Evolutionary conservation across 2,113 vertebrate species (phyloP), one percentile per base, ranked within the genome.

Genomic region (Paralichthys olivaceus): DNA sequence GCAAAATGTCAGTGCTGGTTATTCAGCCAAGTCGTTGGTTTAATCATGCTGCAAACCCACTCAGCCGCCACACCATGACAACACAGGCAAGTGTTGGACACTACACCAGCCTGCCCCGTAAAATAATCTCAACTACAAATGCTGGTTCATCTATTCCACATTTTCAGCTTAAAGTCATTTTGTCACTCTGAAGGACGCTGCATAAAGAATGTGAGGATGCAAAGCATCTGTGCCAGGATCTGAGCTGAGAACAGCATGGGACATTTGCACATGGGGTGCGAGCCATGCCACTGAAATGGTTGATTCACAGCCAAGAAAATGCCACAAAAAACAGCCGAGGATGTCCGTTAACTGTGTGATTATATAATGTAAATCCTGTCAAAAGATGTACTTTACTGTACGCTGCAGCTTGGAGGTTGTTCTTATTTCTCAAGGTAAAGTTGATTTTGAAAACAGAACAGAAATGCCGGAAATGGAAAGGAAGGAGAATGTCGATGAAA

Each of bases 121-220:
- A 62, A 55, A 71, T 20, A n/a, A 15, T 43, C 40, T 12, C 56
- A 69, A 4, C 32, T 37, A 14, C 37, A 25, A 9, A 56, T 32
- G 59, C 23, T 26, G 60, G 34, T 59, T 87, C 43, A 74, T 76
- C 8, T 20, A 2, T 34, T 47, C 2, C 22, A 37, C 7, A 47
- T 34, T 49, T 17, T 15, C 55, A 53, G 20, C 45, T 15, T 23
- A 78, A 85, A 78, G 54, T 57, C 47, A 28, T 9, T 29, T 40
- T 40, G 12, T 40, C 37, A 13, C 37, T 40, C 37, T 40, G 37
- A 13, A 3, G 37, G 37, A 40, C 37, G 37, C 12, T 40, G 37
- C 5, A 75, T 2, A 34, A 15, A 43, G 29, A 23, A 40, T 51
- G 32, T n/a, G 53, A 54, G 14, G 25, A 66, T 12, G 4, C 25